Evolutionary conservation across 2,888 invertebrate genomes (phyloP).

Genomic region (Spodoptera picta): DNA sequence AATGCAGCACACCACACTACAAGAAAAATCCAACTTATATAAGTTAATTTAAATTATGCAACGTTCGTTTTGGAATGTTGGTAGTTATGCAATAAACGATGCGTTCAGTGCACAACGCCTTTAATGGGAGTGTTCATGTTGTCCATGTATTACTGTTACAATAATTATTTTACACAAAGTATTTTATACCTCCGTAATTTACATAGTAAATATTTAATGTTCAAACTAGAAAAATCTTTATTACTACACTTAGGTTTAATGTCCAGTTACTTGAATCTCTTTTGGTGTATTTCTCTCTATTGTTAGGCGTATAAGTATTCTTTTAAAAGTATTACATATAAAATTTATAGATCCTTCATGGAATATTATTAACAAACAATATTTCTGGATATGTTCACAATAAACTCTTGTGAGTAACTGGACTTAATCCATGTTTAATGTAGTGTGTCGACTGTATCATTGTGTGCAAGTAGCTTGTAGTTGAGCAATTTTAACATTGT

Average conservation of each 20-base stretch:
- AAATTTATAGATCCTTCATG: not conserved
- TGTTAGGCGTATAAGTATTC: conserved; percentile 23
- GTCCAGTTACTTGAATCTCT: conserved; percentile 59
- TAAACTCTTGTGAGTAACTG: conserved; percentile 46
- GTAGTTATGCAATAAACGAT: conserved; percentile 41
- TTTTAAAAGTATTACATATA: conserved; percentile 33
- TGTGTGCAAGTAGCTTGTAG: conserved; percentile 67
- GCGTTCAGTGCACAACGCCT: conserved; percentile 54
- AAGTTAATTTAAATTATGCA: conserved; percentile 27
- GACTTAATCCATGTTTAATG: conserved; percentile 45
- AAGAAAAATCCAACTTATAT: conserved; percentile 4
- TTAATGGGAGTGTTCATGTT: conserved; percentile 59
- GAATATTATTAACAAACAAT: conserved; percentile 5
- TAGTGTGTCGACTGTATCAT: conserved; percentile 60
- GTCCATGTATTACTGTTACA: conserved; percentile 50
- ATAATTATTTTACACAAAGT: conserved; percentile 59
- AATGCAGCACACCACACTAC: not conserved
- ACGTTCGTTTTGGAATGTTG: conserved; percentile 48
- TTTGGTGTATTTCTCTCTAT: conserved; percentile 16
- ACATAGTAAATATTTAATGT: conserved; percentile 41
- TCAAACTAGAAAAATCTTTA: conserved; percentile 41
- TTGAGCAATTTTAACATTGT: conserved; percentile 55
- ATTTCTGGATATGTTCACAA: conserved; percentile 17
- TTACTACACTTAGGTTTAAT: conserved; percentile 35
- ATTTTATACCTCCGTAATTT: conserved; percentile 56